Conservation (phyloP, 1,140 invertebrate species). For the Centruroides sculpturatus region DNA sequence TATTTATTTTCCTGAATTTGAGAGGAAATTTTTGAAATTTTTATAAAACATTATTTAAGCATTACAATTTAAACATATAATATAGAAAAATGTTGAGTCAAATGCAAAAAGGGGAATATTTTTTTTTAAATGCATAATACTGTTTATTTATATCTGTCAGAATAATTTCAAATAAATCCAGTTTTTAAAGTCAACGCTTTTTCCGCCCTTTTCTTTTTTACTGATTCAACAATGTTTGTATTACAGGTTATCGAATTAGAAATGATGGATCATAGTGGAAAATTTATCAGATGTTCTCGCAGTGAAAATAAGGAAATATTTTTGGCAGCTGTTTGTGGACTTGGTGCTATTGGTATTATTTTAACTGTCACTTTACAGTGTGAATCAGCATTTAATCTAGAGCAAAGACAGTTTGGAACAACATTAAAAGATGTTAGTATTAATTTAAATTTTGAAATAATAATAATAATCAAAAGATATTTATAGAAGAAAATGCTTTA, state of each 20-base stretch:
- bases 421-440: constrained; percentile 24
- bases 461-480: too few species aligned
- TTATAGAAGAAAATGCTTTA: too few species aligned
- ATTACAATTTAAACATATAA: too few species aligned
- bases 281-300: constrained; percentile 20
- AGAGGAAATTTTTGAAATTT: too few species aligned
- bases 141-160: too few species aligned
- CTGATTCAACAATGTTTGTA: not conserved
- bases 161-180: too few species aligned
- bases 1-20: too few species aligned
- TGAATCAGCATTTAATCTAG: constrained; percentile 26
- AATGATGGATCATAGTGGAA: constrained; percentile 25
- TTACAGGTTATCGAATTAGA: constrained; percentile 25
- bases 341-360: constrained; percentile 30
- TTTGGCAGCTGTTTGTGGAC: constrained; percentile 22
- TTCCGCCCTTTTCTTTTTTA: not conserved
- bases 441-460: not conserved
- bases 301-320: constrained; percentile 24
- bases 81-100: too few species aligned
- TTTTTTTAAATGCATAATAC: too few species aligned
- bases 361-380: constrained; percentile 26
- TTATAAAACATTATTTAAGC: too few species aligned
- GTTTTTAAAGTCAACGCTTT: not conserved
- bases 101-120: too few species aligned
- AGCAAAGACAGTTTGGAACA: constrained; percentile 20